Conservation (phyloP, 2,797 vertebrate species). For the Sebastes vulpes region DNA sequence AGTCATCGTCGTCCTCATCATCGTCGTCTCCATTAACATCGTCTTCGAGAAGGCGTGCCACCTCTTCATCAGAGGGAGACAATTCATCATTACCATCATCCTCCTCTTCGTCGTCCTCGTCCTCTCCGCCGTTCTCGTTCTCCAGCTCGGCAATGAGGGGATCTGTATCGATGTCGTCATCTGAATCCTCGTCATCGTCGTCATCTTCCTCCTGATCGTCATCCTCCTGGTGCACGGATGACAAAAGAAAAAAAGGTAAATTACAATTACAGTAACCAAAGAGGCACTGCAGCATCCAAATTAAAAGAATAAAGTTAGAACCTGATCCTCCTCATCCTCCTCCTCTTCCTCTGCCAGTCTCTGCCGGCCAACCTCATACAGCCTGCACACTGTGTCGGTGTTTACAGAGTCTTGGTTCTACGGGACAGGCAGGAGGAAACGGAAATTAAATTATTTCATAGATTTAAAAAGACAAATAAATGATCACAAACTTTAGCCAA, state of each 20-base stretch:
- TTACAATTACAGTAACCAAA: background rate
- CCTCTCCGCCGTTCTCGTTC: constrained; percentile 92
- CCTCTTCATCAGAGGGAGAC: constrained; percentile 95
- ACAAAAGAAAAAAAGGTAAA: background rate
- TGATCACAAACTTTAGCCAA: background rate
- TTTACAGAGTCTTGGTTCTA: constrained; percentile 98
- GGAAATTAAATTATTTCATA: background rate
- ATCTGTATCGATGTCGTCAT: constrained; percentile 94
- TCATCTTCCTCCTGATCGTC: constrained; percentile 96
- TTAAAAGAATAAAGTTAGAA: constrained; percentile 49
- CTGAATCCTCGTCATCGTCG: constrained; percentile 92
- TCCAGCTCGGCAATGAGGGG: constrained; percentile 94
- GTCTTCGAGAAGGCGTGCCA: constrained; percentile 92
- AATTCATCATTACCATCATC: constrained; percentile 96
- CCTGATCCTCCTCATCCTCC: constrained; percentile 99
- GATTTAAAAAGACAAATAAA: background rate
- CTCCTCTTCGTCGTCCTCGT: constrained; percentile 93
- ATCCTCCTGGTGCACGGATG: constrained; percentile 84
- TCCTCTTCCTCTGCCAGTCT: constrained; percentile 98
- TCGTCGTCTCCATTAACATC: constrained; percentile 94
- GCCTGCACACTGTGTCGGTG: constrained; percentile 97
- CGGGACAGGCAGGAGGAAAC: background rate
- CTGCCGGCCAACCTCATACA: constrained; percentile 98
- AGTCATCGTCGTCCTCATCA: constrained; percentile 89
- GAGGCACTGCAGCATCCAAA: background rate